These are phyloP conservation scores for Oryzias curvinotus DNA, from an alignment of 2,113 vertebrate genomes.

Conservation along the genomic window DNA sequence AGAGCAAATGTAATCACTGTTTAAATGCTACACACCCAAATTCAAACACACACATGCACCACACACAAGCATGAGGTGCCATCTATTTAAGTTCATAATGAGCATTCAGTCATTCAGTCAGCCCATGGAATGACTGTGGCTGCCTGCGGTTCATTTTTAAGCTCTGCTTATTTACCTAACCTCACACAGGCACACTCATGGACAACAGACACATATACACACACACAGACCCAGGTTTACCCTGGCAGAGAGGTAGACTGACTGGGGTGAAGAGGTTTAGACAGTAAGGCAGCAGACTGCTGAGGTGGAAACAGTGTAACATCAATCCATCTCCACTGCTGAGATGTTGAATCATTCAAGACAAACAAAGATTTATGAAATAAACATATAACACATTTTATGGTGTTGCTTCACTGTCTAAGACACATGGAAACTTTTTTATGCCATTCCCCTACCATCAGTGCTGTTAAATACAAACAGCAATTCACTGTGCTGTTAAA, in stretches of 20 bases:
- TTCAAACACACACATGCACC: slow-evolving; percentile 23
- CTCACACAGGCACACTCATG: slow-evolving; percentile 61
- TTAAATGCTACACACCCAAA: slow-evolving; percentile 26
- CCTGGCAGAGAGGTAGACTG: slow-evolving; percentile 63
- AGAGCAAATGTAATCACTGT: slow-evolving; percentile 50
- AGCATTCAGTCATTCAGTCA: slow-evolving; percentile 71
- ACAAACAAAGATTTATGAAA: slow-evolving; percentile 68
- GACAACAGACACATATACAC: slow-evolving; percentile 15
- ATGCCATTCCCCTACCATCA: neutral
- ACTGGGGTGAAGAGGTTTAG: slow-evolving; percentile 63
- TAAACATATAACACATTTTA: slow-evolving; percentile 58
- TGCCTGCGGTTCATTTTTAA: slow-evolving; percentile 75
- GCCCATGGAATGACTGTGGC: slow-evolving; percentile 70
- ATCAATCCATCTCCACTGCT: slow-evolving; percentile 66
- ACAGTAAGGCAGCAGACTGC: slow-evolving; percentile 67
- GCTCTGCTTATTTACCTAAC: slow-evolving; percentile 77
- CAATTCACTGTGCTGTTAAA: too few species aligned
- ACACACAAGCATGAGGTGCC: slow-evolving; percentile 51
- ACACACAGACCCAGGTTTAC: slow-evolving; percentile 53
- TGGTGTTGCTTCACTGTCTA: slow-evolving; percentile 41
- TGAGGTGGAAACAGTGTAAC: slow-evolving; percentile 69
- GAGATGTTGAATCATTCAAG: slow-evolving; percentile 68
- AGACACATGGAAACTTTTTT: slow-evolving; percentile 32
- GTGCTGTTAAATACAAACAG: neutral
- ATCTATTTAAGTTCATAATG: slow-evolving; percentile 77